Base-by-base conservation (phyloP, 2,888 invertebrate genomes). In the Temnothorax rugatulus region DNA sequence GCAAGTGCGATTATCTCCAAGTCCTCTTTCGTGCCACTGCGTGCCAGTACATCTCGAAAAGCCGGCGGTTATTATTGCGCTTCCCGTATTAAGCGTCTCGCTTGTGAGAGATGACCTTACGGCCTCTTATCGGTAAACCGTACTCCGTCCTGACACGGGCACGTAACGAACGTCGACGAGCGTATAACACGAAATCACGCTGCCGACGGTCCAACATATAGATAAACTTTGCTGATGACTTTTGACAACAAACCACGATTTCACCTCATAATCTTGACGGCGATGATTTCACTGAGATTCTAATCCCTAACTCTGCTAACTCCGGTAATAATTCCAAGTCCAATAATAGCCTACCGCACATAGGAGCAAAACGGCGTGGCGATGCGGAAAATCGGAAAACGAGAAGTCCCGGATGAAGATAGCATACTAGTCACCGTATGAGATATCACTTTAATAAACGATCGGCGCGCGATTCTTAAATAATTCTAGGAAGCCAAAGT, bases 111-210 rank as follows among this genome's bases (percentile, higher is more conserved):
- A 71, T 86, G 84, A 84, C 86, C 88, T 47, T 50, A 54, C 44
- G 84, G 21, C 74, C 86, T 64, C 44, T 82, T 86, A 88, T 88
- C 88, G 44, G 41, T 18, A 52, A n/a, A 73, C 59, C 59, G 57
- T 34, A 47, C 47, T 59, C 52, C 44, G 34, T 71, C 54, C 38
- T 34, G 73, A 73, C 81, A 73, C 59, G 15, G 18, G 13, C 75
- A 41, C 25, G 38, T 75, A 73, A 82, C 75, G 47, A 75, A 64
- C 64, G 57, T 59, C 77, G 44, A 64, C 75, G 34, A 76, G 44
- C 54, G 1, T 18, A 25, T 21, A 71, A 59, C 21, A 25, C 59
- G 71, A 69, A 50, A 64, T 69, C 29, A 44, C 18, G 57, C 29
- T 21, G 57, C 34, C 21, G 41, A 79, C 29, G 44, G 41, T 25